phyloP scores from a whole-genome alignment of 2,888 invertebrate species.

The Tiliacea aurago region DNA sequence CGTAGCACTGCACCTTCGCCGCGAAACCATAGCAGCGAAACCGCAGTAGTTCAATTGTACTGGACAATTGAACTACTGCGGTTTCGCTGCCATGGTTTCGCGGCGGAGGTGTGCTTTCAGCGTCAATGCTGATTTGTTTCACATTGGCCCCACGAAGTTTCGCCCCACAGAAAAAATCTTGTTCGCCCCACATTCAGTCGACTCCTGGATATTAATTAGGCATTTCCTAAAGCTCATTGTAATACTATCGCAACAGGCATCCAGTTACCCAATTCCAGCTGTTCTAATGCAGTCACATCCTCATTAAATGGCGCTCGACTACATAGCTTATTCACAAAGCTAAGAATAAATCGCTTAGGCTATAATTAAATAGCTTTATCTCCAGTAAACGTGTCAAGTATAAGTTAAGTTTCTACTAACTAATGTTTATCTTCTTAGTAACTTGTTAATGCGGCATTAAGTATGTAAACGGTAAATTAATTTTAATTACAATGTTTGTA shows the following conservation, averaged over 20 bases:
- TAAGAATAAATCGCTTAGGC: constrained; percentile 35
- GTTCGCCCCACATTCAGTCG: no score
- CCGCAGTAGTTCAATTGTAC: no score
- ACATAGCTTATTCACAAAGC: constrained; percentile 20
- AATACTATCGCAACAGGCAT: not conserved
- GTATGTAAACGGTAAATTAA: constrained; percentile 23
- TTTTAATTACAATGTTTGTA: constrained; percentile 21
- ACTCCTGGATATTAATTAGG: not conserved
- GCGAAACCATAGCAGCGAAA: no score
- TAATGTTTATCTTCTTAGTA: constrained; percentile 36
- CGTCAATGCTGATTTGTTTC: not conserved
- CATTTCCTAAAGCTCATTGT: constrained; percentile 19
- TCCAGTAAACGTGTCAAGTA: constrained; percentile 32
- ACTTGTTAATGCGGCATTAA: constrained; percentile 27
- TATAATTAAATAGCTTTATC: constrained; percentile 43
- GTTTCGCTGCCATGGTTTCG: no score
- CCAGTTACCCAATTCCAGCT: constrained; percentile 39
- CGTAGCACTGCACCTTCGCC: no score
- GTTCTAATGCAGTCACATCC: constrained; percentile 33
- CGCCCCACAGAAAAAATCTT: no score
- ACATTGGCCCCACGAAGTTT: no score
- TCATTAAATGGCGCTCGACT: constrained; percentile 48
- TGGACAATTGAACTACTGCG: no score
- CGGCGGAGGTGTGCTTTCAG: no score
- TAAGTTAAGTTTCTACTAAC: constrained; percentile 35